Evolutionary conservation across 2,113 vertebrate species (phyloP), one percentile per base, ranked within the genome.

Genomic region (Picathartes gymnocephalus): DNA sequence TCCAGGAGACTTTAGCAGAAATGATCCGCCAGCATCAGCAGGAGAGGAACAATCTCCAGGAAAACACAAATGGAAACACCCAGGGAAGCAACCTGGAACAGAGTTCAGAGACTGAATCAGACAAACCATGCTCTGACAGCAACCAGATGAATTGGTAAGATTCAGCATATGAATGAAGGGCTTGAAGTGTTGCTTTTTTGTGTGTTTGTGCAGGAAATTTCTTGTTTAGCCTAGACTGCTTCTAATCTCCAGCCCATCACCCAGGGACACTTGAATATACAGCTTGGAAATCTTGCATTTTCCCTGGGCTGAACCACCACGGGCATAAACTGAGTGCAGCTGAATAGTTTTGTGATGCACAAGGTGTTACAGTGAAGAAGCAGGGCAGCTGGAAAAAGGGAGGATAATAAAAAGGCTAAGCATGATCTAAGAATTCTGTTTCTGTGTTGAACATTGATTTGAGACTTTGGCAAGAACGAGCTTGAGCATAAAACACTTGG

Each of bases 21-120:
- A 97, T 99, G 98, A 98, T 99, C 92, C 97, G 86, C 71, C 98
- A 98, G 90, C 99, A 99, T 96, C 97, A 98, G 92, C 99, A 99
- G 97, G 97, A 97, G 81, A 97, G 95, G 89, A 97, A 86, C 64
- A 98, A 93, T 21, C 88, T 97, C 51, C 95, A 96, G 80, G 95
- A 89, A 90, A 65, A 91, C 61, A 79, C 86, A 50, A 71, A 88
- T 13, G 95, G 92, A 13, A 93, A 35, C 47, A 53, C 35, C 6
- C 77, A 93, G 35, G 95, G 97, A 64, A 90, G 56, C n/a, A 97
- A 78, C 27, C 33, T 86, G 73, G 91, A 95, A 30, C 72, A 86
- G 40, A 92, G 28, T 16, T 78, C 96, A 18, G 86, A 95, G 56
- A 45, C 61, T 50, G 89, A 87, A 19, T 82, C 77, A 37, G 85